Conservation (phyloP, 2,888 invertebrate genomes). For the Melanophora roralis region DNA sequence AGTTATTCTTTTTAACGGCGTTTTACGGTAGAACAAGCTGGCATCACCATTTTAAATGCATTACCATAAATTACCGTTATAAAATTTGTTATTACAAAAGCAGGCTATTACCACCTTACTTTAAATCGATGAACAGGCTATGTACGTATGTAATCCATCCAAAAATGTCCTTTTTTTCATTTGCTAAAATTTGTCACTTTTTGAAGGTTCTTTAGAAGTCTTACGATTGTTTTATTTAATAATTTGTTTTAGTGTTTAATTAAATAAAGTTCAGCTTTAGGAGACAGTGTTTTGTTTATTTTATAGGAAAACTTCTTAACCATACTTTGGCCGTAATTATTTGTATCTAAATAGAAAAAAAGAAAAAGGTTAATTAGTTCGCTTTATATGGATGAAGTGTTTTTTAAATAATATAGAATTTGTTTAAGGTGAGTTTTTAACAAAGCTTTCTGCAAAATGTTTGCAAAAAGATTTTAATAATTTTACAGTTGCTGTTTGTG, state of each 20-base stretch:
- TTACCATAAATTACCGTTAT: neutral
- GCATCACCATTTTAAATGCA: too few relatives aligned
- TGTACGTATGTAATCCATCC: too few relatives aligned
- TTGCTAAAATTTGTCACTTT: neutral
- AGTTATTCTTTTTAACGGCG: neutral
- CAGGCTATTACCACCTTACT: too few relatives aligned
- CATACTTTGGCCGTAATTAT: constrained; percentile 34
- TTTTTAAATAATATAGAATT: too few relatives aligned
- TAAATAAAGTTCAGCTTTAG: neutral
- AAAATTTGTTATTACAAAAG: too few relatives aligned
- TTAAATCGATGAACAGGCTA: too few relatives aligned
- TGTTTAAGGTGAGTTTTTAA: too few relatives aligned
- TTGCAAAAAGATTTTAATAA: too few relatives aligned
- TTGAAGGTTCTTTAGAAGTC: neutral
- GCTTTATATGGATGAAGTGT: too few relatives aligned
- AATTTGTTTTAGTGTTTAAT: neutral
- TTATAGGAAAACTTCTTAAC: constrained; percentile 18
- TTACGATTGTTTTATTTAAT: neutral
- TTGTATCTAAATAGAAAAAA: constrained; percentile 43
- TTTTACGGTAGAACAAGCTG: neutral
- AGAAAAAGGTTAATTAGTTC: too few relatives aligned
- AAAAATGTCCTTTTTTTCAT: neutral
- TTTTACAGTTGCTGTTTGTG: too few relatives aligned
- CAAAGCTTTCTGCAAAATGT: too few relatives aligned
- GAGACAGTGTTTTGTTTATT: constrained; percentile 5